phyloP scores from a whole-genome alignment of 2,797 vertebrate species.

The Argya squamiceps region DNA sequence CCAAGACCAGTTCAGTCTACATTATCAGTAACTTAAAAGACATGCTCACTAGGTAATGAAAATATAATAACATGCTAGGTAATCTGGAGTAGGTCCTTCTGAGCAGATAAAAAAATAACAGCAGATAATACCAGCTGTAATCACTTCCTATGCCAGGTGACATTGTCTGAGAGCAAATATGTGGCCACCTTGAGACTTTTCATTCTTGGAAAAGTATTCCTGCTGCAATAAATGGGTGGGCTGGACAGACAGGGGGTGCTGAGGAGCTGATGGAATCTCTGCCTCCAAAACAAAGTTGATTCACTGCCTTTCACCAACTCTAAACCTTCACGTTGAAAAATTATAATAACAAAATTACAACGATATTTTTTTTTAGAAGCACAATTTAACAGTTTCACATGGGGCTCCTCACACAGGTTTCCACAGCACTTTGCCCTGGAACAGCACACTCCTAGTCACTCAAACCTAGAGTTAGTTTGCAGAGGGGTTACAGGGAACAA shows the following conservation, averaged over 20 bases:
- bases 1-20: background rate
- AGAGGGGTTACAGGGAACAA: background rate
- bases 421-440: background rate
- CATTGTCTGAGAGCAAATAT: background rate
- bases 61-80: background rate
- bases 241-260: background rate
- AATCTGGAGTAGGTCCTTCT: background rate
- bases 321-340: background rate
- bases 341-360: background rate
- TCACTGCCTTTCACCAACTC: background rate
- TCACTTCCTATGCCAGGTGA: rapidly evolving
- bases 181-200: background rate
- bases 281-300: background rate
- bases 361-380: background rate
- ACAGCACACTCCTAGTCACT: background rate
- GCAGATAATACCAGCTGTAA: background rate
- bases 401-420: background rate
- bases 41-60: background rate
- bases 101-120: background rate
- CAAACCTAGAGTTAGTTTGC: background rate
- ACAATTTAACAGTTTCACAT: background rate
- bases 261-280: background rate
- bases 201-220: background rate
- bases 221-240: background rate
- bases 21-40: background rate